These are phyloP conservation scores for Habroteleia sp. DNA, from an alignment of 2,888 invertebrate species.

Conservation along the genomic window DNA sequence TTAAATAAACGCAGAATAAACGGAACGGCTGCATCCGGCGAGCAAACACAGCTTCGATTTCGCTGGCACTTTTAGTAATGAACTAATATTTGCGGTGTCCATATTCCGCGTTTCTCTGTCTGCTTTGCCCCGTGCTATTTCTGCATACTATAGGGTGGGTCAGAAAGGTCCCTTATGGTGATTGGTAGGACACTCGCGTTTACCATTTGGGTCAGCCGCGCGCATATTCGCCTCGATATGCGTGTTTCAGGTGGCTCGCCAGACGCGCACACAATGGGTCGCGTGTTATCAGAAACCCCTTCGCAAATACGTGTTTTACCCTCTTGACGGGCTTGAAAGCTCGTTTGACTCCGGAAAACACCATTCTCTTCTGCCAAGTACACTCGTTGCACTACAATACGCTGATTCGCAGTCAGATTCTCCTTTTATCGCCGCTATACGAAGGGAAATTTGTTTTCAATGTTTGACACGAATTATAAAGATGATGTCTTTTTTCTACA, in stretches of 20 bases:
- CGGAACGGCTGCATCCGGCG: conserved; percentile 66
- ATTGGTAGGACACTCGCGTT: conserved; percentile 46
- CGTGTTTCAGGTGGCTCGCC: conserved; percentile 63
- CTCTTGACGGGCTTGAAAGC: conserved; percentile 69
- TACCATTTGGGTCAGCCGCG: conserved; percentile 37
- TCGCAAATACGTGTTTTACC: conserved; percentile 75
- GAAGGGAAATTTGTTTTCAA: conserved; percentile 26
- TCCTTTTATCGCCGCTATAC: conserved; percentile 23
- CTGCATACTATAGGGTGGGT: conserved; percentile 25
- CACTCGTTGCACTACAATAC: conserved; percentile 60
- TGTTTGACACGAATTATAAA: conserved; percentile 9
- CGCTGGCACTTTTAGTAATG: conserved; percentile 80
- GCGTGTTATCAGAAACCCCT: conserved; percentile 77
- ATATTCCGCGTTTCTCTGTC: conserved; percentile 67
- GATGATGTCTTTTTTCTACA: no score
- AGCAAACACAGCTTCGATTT: conserved; percentile 61
- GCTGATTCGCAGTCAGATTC: conserved; percentile 47
- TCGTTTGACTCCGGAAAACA: conserved; percentile 66
- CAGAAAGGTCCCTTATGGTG: conserved; percentile 43
- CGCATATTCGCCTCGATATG: conserved; percentile 33
- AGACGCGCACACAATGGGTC: conserved; percentile 70
- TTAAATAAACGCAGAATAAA: conserved; percentile 73
- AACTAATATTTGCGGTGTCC: conserved; percentile 81
- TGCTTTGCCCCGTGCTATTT: conserved; percentile 10
- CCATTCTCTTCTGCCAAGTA: conserved; percentile 66